These are phyloP conservation scores for Drepanosiphum platanoidis DNA, from an alignment of 2,888 invertebrate genomes.

Conservation along the genomic window DNA sequence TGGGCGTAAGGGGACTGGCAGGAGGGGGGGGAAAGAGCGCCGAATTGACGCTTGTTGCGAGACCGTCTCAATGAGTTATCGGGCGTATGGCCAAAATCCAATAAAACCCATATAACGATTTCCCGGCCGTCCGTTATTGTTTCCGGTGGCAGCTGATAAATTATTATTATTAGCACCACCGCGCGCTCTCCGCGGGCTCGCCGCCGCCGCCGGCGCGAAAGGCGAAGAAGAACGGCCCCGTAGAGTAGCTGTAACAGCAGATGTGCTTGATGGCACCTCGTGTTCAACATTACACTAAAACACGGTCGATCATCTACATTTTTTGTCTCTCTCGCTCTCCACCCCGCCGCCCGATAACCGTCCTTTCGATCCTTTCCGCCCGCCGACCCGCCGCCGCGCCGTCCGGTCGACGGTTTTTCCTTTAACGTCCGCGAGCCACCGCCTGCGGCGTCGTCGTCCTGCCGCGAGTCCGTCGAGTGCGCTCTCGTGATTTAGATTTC, in stretches of 20 bases:
- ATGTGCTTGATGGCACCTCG: slow-evolving; percentile 57
- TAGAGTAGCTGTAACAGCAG: no score
- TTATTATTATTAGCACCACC: slow-evolving; percentile 55
- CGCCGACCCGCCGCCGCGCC: no score
- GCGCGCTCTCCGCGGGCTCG: background rate
- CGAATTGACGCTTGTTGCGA: slow-evolving; percentile 56
- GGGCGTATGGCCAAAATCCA: slow-evolving; percentile 56
- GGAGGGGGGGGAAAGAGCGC: background rate
- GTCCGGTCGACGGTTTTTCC: background rate
- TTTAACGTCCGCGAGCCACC: background rate
- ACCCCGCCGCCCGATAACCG: background rate
- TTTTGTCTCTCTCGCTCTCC: background rate
- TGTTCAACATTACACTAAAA: slow-evolving; percentile 54
- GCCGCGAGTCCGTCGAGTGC: background rate
- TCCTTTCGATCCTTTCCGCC: background rate
- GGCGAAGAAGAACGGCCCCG: background rate
- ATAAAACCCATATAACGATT: slow-evolving; percentile 60
- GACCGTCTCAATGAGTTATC: slow-evolving; percentile 58
- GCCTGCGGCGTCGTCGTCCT: background rate
- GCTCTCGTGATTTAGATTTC: background rate
- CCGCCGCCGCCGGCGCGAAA: background rate
- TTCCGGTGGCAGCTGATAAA: slow-evolving; percentile 61
- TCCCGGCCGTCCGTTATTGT: slow-evolving; percentile 59
- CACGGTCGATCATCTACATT: slow-evolving; percentile 59
- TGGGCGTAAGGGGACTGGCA: background rate